Evolutionary conservation across 2,888 invertebrate species (phyloP), one percentile per base, ranked within the genome.

Genomic region (Podotricha telesiphe): DNA sequence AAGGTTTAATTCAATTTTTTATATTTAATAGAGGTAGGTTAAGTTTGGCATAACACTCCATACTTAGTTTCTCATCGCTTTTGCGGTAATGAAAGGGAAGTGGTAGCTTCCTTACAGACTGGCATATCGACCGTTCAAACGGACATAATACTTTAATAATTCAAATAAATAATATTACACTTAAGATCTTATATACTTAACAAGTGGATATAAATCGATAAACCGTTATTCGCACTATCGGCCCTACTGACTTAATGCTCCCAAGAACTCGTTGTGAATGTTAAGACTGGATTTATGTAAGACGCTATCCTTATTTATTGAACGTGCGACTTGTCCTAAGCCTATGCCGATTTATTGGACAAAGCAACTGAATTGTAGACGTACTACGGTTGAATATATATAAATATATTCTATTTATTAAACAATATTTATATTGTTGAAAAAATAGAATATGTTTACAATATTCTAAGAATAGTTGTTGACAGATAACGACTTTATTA

Each of bases 211-310:
- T 74, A 72, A 74, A 75, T 75, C 71, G 67, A 70, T 67, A 65
- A 66, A 75, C 75, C 75, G 76, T 76, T 74, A 75, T 47, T 58
- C 37, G 70, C 55, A 45, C 70, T 68, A 56, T 61, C 48, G 68
- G 68, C 70, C 70, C 69, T 73, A 71, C 74, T 73, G 73, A 73
- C 61, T 72, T 67, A 71, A 71, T 67, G 65, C 71, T 71, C 68
- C 55, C 69, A 61, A 73, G 69, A 73, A 73, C 69, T 65, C 20
- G 68, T 66, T 59, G 61, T 50, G 47, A 68, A 64, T 48, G 72
- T 63, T 56, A 66, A 68, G 51, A 68, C 63, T 56, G 67, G 64
- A 68, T 71, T 71, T 71, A 68, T 71, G 61, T 68, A 61, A 69
- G 66, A 64, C 55, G 51, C 37, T 20, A 42, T 67, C 51, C 59